Evolutionary conservation across 2,888 invertebrate genomes (phyloP), one percentile per base, ranked within the genome.

Genomic region (Amiota minor): DNA sequence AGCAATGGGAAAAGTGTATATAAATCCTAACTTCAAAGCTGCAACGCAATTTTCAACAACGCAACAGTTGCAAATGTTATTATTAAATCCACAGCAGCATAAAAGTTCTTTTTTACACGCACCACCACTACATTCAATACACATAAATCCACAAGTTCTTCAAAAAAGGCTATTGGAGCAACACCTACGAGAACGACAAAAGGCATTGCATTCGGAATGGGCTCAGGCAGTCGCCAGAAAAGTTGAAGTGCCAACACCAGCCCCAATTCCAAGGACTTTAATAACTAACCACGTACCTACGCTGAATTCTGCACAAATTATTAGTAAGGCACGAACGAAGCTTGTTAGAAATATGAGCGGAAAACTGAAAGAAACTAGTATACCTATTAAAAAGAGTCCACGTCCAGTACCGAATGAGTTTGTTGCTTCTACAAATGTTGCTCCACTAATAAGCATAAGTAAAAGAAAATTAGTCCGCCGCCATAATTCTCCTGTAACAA

Each of bases 131-230:
- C 77, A 82, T 64, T 83, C 86, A 9, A 88, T 89, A 70, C 89
- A 90, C 70, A 88, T 90, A 71, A 90, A 90, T 82, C 90, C 90
- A 4, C 78, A 86, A 23, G 89, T 90, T 74, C 71, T 89, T 18
- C 79, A 80, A 64, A 81, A 79, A 3, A 83, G 47, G 90, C 90
- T 87, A 91, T 91, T 84, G 82, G 87, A 76, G 71, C 76, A 70
- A 72, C 78, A 76, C 20, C 76, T 9, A 16, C 64, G 47, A 6
- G n/a, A 47, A 18, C n/a, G 35, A 9, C 45, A 65, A 49, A 49
- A 47, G 45, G 18, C 10, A 14, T 11, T 18, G n/a, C 16, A 16
- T 18, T 9, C 8, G 10, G 18, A n/a, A n/a, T 62, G 45, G 62
- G 62, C 20, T 12, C 67, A 68, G 10, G 55, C 72, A 71, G 56